Percentiles rank a stretch among this genome's conserved stretches.
Conservation (phyloP, 2,888 invertebrate genomes). For the Terebella lapidaria region DNA sequence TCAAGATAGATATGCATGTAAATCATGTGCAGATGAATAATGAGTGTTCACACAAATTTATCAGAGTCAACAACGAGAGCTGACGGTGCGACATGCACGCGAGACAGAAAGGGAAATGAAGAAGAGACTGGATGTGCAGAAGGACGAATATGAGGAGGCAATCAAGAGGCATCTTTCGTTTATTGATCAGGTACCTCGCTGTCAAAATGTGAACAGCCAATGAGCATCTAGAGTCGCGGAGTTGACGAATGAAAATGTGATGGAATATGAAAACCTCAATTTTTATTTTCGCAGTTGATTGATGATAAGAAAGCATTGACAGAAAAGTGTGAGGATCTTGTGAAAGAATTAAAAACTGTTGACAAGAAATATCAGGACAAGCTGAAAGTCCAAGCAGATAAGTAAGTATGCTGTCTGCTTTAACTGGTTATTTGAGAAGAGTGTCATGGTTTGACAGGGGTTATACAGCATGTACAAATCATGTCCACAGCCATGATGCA, state of each 20-base stretch:
- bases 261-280: no score
- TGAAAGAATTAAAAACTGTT: constrained; percentile 50
- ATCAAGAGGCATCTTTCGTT: constrained; percentile 53
- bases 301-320: constrained; percentile 52
- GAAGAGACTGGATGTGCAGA: constrained; percentile 48
- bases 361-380: constrained; percentile 52
- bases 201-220: no score
- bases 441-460: background rate
- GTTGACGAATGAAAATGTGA: no score
- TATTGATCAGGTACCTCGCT: constrained; percentile 51
- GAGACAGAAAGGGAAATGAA: constrained; percentile 53
- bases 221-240: no score
- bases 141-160: constrained; percentile 52
- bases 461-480: background rate
- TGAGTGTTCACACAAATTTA: no score
- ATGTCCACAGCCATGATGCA: background rate
- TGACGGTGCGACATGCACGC: constrained; percentile 51
- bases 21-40: no score
- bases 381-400: constrained; percentile 41
- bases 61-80: constrained; percentile 52
- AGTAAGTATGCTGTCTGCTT: constrained; percentile 31
- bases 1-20: no score
- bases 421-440: background rate
- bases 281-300: constrained; percentile 44
- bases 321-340: constrained; percentile 52